Percentiles rank a stretch among this genome's conserved stretches.
phyloP scores from a whole-genome alignment of 2,888 invertebrate genomes.

The Stenotaenia linearis region DNA sequence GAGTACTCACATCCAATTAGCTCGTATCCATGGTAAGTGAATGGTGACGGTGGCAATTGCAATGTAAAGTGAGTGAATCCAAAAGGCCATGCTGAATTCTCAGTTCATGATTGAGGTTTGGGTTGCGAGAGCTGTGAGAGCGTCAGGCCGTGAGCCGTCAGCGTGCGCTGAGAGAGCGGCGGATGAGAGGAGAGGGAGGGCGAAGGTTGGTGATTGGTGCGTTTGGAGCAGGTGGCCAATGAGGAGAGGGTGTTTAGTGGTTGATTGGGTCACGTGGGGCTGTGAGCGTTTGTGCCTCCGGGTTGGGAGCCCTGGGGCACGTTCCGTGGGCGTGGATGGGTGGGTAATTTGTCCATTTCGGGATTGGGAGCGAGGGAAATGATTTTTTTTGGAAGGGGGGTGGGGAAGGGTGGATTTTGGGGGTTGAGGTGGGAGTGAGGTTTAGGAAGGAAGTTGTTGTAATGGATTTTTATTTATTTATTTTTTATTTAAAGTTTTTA shows the following conservation, averaged over 20 bases:
- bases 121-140: too few relatives aligned
- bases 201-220: not conserved
- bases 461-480: not conserved
- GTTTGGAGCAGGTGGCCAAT: not conserved
- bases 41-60: not conserved
- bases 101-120: not conserved
- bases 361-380: not conserved
- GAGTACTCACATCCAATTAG: constrained; percentile 6
- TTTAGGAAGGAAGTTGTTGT: too few relatives aligned
- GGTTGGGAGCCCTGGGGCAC: not conserved
- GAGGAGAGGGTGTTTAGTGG: not conserved
- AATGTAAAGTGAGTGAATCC: not conserved
- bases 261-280: not conserved
- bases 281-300: not conserved
- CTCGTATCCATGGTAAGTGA: not conserved
- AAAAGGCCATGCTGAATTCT: not conserved
- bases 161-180: not conserved
- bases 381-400: too few relatives aligned
- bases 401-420: too few relatives aligned
- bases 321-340: constrained; percentile 1
- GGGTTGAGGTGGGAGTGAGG: not conserved
- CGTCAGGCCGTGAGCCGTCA: too few relatives aligned
- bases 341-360: not conserved
- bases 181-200: too few relatives aligned
- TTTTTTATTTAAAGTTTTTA: not conserved